Evolutionary conservation across 2,888 invertebrate species (phyloP).

Genomic region (Dugesia japonica): DNA sequence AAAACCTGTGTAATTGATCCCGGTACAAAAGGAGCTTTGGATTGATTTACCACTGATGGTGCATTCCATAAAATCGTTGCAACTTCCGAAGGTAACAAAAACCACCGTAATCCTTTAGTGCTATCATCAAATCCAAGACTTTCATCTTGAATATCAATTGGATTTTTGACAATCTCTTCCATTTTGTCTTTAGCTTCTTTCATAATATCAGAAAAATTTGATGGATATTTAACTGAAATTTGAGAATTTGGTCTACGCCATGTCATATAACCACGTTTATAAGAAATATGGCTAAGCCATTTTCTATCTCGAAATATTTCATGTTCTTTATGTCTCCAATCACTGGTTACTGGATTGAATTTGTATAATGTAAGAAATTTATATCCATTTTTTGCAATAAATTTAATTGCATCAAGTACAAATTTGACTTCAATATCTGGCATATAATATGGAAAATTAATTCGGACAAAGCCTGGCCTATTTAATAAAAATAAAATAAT

Average conservation of each 20-base stretch:
- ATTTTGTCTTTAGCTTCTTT: background rate
- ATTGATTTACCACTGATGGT: background rate
- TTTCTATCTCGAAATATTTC: conserved; percentile 61
- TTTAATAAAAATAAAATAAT: background rate
- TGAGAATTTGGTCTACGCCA: conserved; percentile 51
- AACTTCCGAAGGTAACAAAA: conserved; percentile 72
- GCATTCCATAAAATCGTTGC: conserved; percentile 45
- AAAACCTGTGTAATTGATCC: background rate
- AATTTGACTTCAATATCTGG: conserved; percentile 64
- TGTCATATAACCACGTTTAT: conserved; percentile 61
- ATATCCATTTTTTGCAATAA: conserved; percentile 73
- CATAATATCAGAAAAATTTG: background rate
- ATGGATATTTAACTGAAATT: background rate
- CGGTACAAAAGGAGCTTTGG: background rate
- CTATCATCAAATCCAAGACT: conserved; percentile 17
- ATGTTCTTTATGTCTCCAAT: conserved; percentile 71
- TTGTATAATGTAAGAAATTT: conserved; percentile 70
- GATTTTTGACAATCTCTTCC: background rate
- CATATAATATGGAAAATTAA: conserved; percentile 71
- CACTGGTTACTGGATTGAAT: conserved; percentile 70
- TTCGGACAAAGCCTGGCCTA: conserved; percentile 66
- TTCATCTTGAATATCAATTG: background rate
- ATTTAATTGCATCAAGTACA: conserved; percentile 65
- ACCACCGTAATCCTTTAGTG: conserved; percentile 57
- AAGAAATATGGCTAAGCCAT: conserved; percentile 64